These are phyloP conservation scores for Venturia canescens DNA, from an alignment of 1,140 invertebrate genomes.

Conservation along the genomic window DNA sequence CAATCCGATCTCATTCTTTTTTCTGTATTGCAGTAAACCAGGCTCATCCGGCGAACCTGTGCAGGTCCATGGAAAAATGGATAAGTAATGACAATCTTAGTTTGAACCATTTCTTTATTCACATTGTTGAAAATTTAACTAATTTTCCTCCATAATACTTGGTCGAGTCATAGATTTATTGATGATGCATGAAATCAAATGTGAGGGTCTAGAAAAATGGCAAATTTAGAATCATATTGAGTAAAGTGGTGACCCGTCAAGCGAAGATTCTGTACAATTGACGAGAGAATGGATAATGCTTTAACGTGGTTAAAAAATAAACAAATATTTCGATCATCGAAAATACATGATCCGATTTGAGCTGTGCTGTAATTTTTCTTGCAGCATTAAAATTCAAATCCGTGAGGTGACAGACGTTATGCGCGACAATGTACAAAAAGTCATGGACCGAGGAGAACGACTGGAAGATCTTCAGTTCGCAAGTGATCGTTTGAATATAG, in stretches of 20 bases:
- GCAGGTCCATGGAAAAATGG: constrained; percentile 66
- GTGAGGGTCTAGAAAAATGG: no score
- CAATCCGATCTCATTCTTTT: neutral
- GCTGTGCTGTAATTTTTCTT: constrained; percentile 17
- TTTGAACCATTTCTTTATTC: no score
- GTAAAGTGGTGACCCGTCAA: neutral
- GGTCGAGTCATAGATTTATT: no score
- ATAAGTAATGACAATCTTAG: constrained; percentile 58
- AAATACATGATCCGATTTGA: neutral
- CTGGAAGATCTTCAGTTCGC: constrained; percentile 78
- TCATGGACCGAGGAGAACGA: constrained; percentile 78
- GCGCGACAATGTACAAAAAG: constrained; percentile 78
- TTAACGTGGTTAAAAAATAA: no score
- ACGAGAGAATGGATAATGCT: neutral
- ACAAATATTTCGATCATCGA: constrained; percentile 3
- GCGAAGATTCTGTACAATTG: no score
- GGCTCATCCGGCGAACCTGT: constrained; percentile 62
- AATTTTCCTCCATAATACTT: no score
- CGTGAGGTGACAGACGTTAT: constrained; percentile 79
- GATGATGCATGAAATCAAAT: no score
- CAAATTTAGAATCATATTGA: no score
- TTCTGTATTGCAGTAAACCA: constrained; percentile 57
- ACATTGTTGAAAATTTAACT: neutral
- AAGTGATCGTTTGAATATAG: constrained; percentile 75
- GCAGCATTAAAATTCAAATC: constrained; percentile 77